phyloP scores from a whole-genome alignment of 2,888 invertebrate genomes.

The Melieria omissa region DNA sequence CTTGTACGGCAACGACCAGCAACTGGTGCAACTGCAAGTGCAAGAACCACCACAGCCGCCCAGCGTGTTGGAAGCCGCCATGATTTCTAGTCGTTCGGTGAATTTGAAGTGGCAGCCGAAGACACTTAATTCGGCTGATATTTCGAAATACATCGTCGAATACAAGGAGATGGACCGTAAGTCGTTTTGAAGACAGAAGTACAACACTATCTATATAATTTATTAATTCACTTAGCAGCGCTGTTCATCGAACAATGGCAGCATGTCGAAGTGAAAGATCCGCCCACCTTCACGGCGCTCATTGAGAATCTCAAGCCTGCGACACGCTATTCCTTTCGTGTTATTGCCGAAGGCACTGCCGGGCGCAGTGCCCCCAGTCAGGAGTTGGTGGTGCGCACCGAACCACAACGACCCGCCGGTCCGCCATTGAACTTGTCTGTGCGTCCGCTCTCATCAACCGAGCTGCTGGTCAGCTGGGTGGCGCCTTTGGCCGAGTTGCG shows the following conservation, averaged over 20 bases:
- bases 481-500: conserved; percentile 76
- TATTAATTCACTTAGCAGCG: conserved; percentile 42
- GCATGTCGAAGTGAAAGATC: conserved; percentile 74
- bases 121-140: conserved; percentile 76
- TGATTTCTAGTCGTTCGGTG: conserved; percentile 78
- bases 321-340: conserved; percentile 76
- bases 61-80: conserved; percentile 74
- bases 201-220: not conserved
- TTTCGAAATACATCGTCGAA: conserved; percentile 77
- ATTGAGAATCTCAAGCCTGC: conserved; percentile 78
- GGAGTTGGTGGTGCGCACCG: conserved; percentile 74
- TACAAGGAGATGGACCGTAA: conserved; percentile 74
- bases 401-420: conserved; percentile 78
- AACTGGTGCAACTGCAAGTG: conserved; percentile 77
- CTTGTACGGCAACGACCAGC: conserved; percentile 78
- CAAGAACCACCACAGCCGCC: conserved; percentile 82
- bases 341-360: conserved; percentile 80
- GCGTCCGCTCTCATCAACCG: conserved; percentile 78
- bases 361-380: conserved; percentile 76
- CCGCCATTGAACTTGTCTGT: conserved; percentile 76
- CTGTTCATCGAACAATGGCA: conserved; percentile 72
- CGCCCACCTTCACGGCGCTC: conserved; percentile 73
- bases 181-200: conserved; percentile 44
- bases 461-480: conserved; percentile 79
- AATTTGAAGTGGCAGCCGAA: conserved; percentile 82